Conservation (phyloP, 2,888 invertebrate species). For the Neoitamus cyanurus region DNA sequence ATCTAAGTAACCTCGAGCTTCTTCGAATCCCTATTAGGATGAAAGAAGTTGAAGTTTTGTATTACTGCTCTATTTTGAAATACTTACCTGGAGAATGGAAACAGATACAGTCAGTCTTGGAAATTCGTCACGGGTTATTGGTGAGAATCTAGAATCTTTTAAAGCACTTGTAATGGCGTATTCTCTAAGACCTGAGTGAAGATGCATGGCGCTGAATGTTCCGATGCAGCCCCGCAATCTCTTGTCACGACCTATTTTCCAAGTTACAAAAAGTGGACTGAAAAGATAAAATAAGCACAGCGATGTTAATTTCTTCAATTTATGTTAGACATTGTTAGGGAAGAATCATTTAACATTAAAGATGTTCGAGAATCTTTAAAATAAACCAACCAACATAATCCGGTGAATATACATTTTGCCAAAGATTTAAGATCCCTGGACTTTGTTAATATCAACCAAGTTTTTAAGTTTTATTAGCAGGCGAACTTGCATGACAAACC, state of each 20-base stretch:
- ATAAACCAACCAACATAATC: no score
- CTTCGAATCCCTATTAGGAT: slow-evolving; percentile 82
- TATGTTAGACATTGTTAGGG: not conserved
- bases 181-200: slow-evolving; percentile 93
- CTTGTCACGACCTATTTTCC: slow-evolving; percentile 97
- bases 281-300: slow-evolving; percentile 50
- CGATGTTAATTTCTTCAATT: not conserved
- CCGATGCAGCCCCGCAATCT: slow-evolving; percentile 98
- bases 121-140: slow-evolving; percentile 93
- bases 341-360: not conserved
- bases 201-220: slow-evolving; percentile 96
- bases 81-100: slow-evolving; percentile 82
- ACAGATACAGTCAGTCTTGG: slow-evolving; percentile 93
- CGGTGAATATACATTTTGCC: no score
- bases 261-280: slow-evolving; percentile 98
- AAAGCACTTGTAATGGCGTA: slow-evolving; percentile 98
- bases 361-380: no score
- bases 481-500: no score
- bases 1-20: slow-evolving; percentile 93
- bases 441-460: no score
- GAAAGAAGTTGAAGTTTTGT: not conserved
- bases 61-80: not conserved
- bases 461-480: no score
- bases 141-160: slow-evolving; percentile 96
- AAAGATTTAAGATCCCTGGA: no score